Evolutionary conservation across 2,888 invertebrate genomes (phyloP).

Genomic region (Chesias legatella): DNA sequence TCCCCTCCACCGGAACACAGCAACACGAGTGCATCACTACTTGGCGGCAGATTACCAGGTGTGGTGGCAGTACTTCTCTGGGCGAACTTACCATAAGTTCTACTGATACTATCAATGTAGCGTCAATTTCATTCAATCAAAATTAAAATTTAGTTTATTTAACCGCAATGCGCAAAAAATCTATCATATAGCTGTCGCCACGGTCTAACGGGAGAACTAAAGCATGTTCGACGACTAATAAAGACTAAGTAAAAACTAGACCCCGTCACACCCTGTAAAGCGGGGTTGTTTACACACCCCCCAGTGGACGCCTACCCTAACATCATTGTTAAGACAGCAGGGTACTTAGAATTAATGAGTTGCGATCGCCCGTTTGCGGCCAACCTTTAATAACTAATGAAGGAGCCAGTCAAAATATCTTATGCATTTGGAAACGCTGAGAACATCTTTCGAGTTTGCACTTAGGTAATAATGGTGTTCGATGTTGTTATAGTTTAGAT

Average conservation of each 20-base stretch:
- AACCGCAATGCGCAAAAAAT: no score
- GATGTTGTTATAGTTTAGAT: not conserved
- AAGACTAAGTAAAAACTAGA: conserved; percentile 7
- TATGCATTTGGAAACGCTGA: conserved; percentile 27
- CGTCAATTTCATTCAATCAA: no score
- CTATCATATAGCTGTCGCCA: no score
- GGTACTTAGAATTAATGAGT: conserved; percentile 58
- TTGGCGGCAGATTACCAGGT: no score
- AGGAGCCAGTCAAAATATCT: conserved; percentile 37
- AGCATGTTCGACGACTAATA: not conserved
- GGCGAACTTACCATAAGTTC: no score
- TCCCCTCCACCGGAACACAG: no score
- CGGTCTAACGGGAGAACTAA: conserved; percentile 5
- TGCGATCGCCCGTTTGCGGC: conserved; percentile 44
- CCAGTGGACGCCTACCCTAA: conserved; percentile 31
- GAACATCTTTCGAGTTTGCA: conserved; percentile 4
- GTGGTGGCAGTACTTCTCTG: no score
- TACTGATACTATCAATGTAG: no score
- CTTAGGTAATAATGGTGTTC: conserved; percentile 6
- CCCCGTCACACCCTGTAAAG: conserved; percentile 19
- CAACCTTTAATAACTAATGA: conserved; percentile 59
- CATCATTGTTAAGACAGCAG: conserved; percentile 47
- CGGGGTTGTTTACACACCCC: conserved; percentile 14
- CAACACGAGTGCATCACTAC: no score
- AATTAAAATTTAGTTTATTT: no score